These are phyloP conservation scores for Limnodromus scolopaceus DNA, from an alignment of 2,797 vertebrate species.

Conservation along the genomic window DNA sequence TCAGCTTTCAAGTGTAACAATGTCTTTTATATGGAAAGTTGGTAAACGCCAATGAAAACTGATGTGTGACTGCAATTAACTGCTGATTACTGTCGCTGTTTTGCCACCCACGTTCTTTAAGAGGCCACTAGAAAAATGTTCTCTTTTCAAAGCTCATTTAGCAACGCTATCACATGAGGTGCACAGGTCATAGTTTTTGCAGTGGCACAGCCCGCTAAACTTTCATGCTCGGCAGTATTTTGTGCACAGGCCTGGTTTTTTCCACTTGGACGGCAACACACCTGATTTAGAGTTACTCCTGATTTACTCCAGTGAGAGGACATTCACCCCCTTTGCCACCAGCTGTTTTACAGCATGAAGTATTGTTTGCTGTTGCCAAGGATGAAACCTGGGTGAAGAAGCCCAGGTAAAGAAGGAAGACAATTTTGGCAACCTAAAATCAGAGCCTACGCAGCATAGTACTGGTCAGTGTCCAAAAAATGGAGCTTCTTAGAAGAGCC, in stretches of 20 bases:
- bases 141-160: slow-evolving; percentile 38
- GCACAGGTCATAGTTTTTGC: slow-evolving; percentile 12
- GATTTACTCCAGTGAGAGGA: background rate
- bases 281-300: background rate
- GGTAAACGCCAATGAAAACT: slow-evolving; percentile 45
- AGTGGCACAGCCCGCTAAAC: background rate
- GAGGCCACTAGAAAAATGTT: slow-evolving; percentile 43
- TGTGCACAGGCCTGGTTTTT: background rate
- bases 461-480: background rate
- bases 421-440: background rate
- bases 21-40: slow-evolving; percentile 53
- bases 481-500: background rate
- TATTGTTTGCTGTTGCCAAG: background rate
- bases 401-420: background rate
- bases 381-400: background rate
- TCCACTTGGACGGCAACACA: background rate
- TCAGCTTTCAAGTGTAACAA: slow-evolving; percentile 46
- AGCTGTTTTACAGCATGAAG: background rate
- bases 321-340: background rate
- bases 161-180: slow-evolving; percentile 32
- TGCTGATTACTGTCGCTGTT: slow-evolving; percentile 21
- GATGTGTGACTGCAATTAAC: slow-evolving; percentile 67
- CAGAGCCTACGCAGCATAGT: too few species aligned
- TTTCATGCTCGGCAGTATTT: slow-evolving; percentile 26
- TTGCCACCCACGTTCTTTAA: slow-evolving; percentile 40